Evolutionary conservation across 2,113 vertebrate genomes (phyloP).

Genomic region (rabbit (Oryctolagus cuniculus)): mOryCun1.1 NC_091443.1:79698001-79698500

Average conservation of each 20-base stretch:
- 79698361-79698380: not conserved
- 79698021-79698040: conserved; percentile 7
- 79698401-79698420: not conserved
- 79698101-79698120: conserved; percentile 45
- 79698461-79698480: conserved; percentile 44
- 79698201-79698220: conserved; percentile 49
- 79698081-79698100: conserved; percentile 30
- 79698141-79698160: conserved; percentile 42
- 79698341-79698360: not conserved
- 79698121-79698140: not conserved
- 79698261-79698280: conserved; percentile 18
- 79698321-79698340: conserved; percentile 30
- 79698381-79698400: not conserved
- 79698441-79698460: conserved; percentile 33
- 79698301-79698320: conserved; percentile 46
- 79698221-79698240: conserved; percentile 46
- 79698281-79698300: conserved; percentile 8
- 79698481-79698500: conserved; percentile 49
- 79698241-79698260: conserved; percentile 9
- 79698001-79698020: not conserved
- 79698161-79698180: not conserved
- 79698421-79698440: conserved; percentile 32
- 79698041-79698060: conserved; percentile 39
- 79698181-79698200: not conserved
- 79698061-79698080: conserved; percentile 33